Evolutionary conservation across 1,140 invertebrate species (phyloP), one percentile per base, ranked within the genome.

Genomic region (Platyscapa corneri): DNA sequence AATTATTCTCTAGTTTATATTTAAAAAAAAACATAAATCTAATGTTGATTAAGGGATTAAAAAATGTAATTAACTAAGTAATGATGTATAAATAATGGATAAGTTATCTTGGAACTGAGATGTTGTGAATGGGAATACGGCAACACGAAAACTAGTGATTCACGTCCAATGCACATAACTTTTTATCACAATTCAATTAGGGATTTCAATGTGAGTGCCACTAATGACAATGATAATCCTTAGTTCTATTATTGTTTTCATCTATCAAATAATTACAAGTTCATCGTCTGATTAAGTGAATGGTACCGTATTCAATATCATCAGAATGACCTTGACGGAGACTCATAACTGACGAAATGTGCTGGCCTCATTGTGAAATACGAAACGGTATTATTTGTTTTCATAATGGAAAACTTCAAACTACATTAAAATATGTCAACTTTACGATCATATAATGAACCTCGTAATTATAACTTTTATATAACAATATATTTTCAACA

Each of bases 271-370:
- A 87, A 89, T 88, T 86, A 85, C 79, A 81, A 82, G 89, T 90
- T 89, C 88, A 87, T 86, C 87, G 88, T 88, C 88, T 87, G 87
- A 88, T 89, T 88, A 83, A 84, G 60, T 53, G 79, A 14, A 76
- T 88, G 83, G 82, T 84, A 82, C 88, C 53, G 87, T 89, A 90
- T 90, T 90, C 89, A 90, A 91, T 91, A 90, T 91, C 89, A 90
- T 84, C 80, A 88, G 87, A 64, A 84, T 84, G 56, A 64, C 32
- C 20, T 46, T 72, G 64, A 56, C 10, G 20, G 42, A 56, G 75
- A 72, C 49, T 34, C 30, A 27, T 27, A 56, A 56, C 0, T 49
- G 34, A 84, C 42, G 34, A 56, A 88, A 89, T 85, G 87, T 85
- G 49, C 5, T 8, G 6, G 16, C 0, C 42, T 46, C 60, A 1